These are phyloP conservation scores for Drosophila austrosaltans DNA, from an alignment of 2,888 invertebrate genomes.

Conservation along the genomic window DNA sequence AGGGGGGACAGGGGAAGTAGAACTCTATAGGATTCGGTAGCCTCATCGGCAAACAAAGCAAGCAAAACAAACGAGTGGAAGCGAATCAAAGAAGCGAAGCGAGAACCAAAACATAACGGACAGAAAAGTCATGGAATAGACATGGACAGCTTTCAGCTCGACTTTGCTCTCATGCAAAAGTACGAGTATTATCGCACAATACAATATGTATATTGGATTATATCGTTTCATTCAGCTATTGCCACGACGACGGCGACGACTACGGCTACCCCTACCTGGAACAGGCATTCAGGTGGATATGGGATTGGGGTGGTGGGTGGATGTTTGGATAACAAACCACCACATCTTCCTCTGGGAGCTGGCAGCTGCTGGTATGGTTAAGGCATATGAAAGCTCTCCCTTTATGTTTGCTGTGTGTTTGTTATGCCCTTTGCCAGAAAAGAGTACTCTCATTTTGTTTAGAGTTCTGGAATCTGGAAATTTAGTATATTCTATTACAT, in stretches of 20 bases:
- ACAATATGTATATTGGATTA: constrained; percentile 79
- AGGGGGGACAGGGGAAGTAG: constrained; percentile 14
- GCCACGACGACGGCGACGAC: constrained; percentile 9
- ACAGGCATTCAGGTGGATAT: constrained; percentile 1
- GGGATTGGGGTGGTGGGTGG: neutral
- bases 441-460: neutral
- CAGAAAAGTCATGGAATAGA: constrained; percentile 29
- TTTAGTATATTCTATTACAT: neutral
- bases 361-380: constrained; percentile 14
- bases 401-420: neutral
- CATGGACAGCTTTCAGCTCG: constrained; percentile 28
- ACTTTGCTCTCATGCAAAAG: constrained; percentile 22
- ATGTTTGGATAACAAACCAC: constrained; percentile 17
- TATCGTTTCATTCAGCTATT: constrained; percentile 62
- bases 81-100: constrained; percentile 18
- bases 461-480: neutral
- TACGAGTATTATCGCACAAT: constrained; percentile 73
- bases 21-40: constrained; percentile 33
- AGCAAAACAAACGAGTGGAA: constrained; percentile 30
- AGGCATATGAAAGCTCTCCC: neutral
- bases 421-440: neutral
- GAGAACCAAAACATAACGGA: constrained; percentile 20
- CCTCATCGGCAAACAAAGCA: constrained; percentile 44
- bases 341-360: constrained; percentile 11
- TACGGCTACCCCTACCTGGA: neutral